Evolutionary conservation across 2,113 vertebrate species (phyloP).

Genomic region (Heloderma charlesbogerti): DNA sequence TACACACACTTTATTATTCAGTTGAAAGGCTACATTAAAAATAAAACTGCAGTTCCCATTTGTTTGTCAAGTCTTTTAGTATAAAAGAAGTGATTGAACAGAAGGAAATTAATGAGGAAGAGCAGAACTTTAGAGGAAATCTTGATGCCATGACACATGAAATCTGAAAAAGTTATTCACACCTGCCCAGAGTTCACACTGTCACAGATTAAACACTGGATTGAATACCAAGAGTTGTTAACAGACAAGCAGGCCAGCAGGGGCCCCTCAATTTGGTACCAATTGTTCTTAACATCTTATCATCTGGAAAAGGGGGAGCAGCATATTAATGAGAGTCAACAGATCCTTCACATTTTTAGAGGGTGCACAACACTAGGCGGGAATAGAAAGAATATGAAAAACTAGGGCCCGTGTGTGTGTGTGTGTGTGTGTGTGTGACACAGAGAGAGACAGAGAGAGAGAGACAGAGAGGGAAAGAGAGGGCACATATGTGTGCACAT

Average conservation of each 20-base stretch:
- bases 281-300: conserved; percentile 41
- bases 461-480: too few species aligned
- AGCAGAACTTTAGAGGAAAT: conserved; percentile 4
- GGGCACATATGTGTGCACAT: too few species aligned
- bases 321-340: conserved; percentile 41
- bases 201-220: conserved; percentile 17
- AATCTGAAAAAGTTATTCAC: conserved; percentile 40
- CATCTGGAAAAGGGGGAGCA: conserved; percentile 23
- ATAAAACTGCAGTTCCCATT: conserved; percentile 24
- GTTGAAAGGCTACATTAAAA: conserved; percentile 10
- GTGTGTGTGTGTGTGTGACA: too few species aligned
- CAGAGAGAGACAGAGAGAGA: too few species aligned
- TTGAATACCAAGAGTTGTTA: conserved; percentile 32
- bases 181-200: conserved; percentile 36
- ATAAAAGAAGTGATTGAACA: background rate
- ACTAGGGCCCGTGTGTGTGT: conserved; percentile 56
- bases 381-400: conserved; percentile 16
- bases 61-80: conserved; percentile 26
- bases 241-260: background rate
- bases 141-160: background rate
- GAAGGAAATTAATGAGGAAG: conserved; percentile 13
- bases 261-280: background rate
- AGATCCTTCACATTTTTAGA: conserved; percentile 58
- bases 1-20: conserved; percentile 34
- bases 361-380: conserved; percentile 23